Evolutionary conservation across 2,113 vertebrate genomes (phyloP).

Genomic region (Tiliqua scincoides): DNA sequence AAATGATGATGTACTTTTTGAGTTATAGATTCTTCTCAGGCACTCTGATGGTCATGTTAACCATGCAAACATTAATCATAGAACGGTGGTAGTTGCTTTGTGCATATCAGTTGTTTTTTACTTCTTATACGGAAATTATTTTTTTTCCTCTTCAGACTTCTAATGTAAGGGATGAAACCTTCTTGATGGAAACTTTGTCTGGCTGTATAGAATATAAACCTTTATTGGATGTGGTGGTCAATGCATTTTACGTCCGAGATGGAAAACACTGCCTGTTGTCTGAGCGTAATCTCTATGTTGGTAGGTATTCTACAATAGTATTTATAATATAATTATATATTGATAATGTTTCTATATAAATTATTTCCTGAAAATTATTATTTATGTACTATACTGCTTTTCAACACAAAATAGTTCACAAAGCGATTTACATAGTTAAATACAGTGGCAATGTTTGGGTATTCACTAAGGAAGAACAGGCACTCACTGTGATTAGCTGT

Average conservation of each 20-base stretch:
- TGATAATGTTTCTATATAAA: neutral
- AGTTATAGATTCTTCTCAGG: constrained; percentile 16
- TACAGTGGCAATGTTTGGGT: too few species aligned
- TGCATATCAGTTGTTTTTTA: constrained; percentile 11
- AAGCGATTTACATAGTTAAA: too few species aligned
- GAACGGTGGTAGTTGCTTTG: neutral
- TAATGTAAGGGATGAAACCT: constrained; percentile 71
- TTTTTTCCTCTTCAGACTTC: constrained; percentile 54
- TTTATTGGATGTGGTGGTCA: constrained; percentile 82
- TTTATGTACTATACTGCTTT: too few species aligned
- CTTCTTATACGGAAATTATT: constrained; percentile 23
- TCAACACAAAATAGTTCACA: too few species aligned
- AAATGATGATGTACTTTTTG: neutral
- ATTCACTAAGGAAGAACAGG: too few species aligned
- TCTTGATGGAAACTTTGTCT: constrained; percentile 81
- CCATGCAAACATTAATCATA: too few species aligned
- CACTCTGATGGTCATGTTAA: neutral
- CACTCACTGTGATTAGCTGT: too few species aligned
- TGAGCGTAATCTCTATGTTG: constrained; percentile 80
- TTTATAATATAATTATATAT: neutral
- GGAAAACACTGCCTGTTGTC: constrained; percentile 71
- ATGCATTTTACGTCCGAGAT: constrained; percentile 81
- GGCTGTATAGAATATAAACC: constrained; percentile 85
- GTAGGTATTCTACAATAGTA: constrained; percentile 73
- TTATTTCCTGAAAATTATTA: neutral